Conservation (phyloP, 1,140 invertebrate species). For the Aphidius gifuensis region DNA sequence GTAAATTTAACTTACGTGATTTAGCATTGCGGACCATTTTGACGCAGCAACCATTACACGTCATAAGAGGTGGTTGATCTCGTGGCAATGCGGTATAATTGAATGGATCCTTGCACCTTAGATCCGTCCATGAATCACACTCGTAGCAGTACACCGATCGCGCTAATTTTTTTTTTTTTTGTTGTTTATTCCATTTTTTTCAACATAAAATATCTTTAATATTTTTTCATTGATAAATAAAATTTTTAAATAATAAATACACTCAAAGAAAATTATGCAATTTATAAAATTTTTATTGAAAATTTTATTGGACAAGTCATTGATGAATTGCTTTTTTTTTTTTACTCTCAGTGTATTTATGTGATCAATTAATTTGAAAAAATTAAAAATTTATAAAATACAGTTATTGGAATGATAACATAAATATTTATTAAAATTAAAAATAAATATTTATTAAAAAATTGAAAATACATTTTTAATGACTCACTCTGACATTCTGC, state of each 20-base stretch:
- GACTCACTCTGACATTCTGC: constrained; percentile 59
- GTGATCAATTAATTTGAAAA: too few species aligned
- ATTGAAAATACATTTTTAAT: constrained; percentile 24
- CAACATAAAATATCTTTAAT: background rate
- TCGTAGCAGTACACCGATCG: constrained; percentile 89
- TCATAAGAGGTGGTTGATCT: constrained; percentile 79
- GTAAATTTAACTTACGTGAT: constrained; percentile 66
- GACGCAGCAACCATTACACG: constrained; percentile 89
- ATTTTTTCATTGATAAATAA: too few species aligned
- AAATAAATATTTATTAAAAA: constrained; percentile 9
- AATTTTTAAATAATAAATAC: too few species aligned
- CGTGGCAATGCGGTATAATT: constrained; percentile 83
- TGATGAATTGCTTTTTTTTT: too few species aligned
- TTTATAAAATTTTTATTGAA: too few species aligned
- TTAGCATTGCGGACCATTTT: constrained; percentile 89
- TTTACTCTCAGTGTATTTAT: too few species aligned
- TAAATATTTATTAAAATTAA: constrained; percentile 9
- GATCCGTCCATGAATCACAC: constrained; percentile 86
- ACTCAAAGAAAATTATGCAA: too few species aligned
- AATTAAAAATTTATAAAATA: background rate
- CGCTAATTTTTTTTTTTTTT: constrained; percentile 54
- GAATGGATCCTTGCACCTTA: constrained; percentile 86
- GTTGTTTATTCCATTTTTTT: background rate
- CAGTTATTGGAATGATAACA: constrained; percentile 2
- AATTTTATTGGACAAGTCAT: too few species aligned